These are phyloP conservation scores for Parus major DNA, from an alignment of 2,113 vertebrate species.

Conservation along the genomic window DNA sequence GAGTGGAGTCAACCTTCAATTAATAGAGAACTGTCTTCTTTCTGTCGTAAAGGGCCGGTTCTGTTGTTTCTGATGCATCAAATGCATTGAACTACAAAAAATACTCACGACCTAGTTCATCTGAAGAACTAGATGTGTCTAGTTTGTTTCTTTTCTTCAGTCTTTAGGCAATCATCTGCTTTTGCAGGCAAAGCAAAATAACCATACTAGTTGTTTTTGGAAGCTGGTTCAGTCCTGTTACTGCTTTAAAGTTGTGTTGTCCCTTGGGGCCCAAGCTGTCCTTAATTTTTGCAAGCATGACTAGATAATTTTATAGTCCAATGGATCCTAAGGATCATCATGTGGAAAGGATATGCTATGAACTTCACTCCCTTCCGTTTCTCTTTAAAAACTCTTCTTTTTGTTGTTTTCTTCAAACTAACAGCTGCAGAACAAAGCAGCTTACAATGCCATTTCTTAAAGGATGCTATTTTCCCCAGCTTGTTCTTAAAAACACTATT, in stretches of 20 bases:
- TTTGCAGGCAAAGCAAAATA: constrained; percentile 10
- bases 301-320: constrained; percentile 36
- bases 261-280: neutral
- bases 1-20: neutral
- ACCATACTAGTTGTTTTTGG: neutral
- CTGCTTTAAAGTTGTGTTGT: neutral
- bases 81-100: neutral
- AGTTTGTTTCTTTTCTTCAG: neutral
- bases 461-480: constrained; percentile 37
- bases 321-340: neutral
- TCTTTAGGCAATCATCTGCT: neutral
- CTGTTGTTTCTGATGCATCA: neutral
- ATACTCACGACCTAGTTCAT: neutral
- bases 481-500: constrained; percentile 51
- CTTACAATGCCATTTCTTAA: constrained; percentile 14
- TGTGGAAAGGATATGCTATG: neutral
- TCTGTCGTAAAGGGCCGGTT: neutral
- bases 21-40: neutral
- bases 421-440: constrained; percentile 60
- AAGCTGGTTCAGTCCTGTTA: neutral
- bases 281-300: constrained; percentile 29
- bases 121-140: neutral
- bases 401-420: constrained; percentile 21
- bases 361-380: constrained; percentile 4
- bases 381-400: neutral